Evolutionary conservation across 2,888 invertebrate genomes (phyloP).

Genomic region (Aelia acuminata): DNA sequence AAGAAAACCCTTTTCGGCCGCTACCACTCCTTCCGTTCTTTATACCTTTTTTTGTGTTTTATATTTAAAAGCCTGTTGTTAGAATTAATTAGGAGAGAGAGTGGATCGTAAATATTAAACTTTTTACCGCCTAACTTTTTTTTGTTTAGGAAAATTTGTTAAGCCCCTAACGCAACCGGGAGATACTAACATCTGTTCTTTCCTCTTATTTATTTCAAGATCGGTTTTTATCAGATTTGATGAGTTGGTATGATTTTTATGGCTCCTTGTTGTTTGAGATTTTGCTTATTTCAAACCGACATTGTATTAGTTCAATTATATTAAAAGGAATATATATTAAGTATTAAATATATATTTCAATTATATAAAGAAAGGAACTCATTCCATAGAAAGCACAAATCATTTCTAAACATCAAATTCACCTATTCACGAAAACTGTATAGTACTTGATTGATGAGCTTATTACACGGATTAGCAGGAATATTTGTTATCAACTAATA

Average conservation of each 20-base stretch:
- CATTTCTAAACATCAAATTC: too few relatives aligned
- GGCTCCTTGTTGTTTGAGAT: too few relatives aligned
- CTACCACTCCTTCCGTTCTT: slow-evolving; percentile 34
- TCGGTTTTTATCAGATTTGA: not conserved
- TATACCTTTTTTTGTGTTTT: slow-evolving; percentile 21
- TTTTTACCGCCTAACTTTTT: slow-evolving; percentile 25
- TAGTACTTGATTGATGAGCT: too few relatives aligned
- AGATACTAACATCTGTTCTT: not conserved
- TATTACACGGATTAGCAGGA: too few relatives aligned
- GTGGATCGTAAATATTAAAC: slow-evolving; percentile 41
- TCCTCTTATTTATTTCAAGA: not conserved
- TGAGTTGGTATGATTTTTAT: not conserved
- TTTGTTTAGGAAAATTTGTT: slow-evolving; percentile 18
- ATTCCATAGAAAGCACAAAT: too few relatives aligned
- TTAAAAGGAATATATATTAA: too few relatives aligned
- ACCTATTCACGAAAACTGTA: too few relatives aligned
- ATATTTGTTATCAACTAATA: too few relatives aligned
- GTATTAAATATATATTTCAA: too few relatives aligned
- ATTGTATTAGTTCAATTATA: too few relatives aligned
- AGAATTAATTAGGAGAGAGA: slow-evolving; percentile 52
- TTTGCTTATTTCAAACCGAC: too few relatives aligned
- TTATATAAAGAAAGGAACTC: too few relatives aligned
- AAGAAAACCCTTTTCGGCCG: slow-evolving; percentile 55
- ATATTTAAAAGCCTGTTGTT: slow-evolving; percentile 56
- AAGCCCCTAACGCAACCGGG: not conserved